These are phyloP conservation scores for Epinotia bilunana DNA, from an alignment of 2,888 invertebrate species.

Conservation along the genomic window DNA sequence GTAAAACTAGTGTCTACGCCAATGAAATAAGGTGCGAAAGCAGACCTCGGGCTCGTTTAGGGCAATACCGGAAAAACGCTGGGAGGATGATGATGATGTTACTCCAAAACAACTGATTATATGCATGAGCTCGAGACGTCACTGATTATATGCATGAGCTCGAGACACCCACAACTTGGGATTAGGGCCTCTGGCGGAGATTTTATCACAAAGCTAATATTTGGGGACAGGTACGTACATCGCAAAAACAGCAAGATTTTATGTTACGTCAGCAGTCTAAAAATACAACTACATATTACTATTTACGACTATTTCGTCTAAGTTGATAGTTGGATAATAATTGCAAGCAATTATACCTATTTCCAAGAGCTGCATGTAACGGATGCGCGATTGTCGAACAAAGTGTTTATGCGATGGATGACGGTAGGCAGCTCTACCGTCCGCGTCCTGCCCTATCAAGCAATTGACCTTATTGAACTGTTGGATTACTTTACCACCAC, in stretches of 20 bases:
- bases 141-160: neutral
- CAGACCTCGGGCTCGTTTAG: too few relatives aligned
- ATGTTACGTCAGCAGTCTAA: slow-evolving; percentile 54
- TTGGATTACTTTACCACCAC: neutral
- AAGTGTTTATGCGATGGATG: slow-evolving; percentile 40
- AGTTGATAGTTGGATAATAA: neutral
- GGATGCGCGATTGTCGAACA: slow-evolving; percentile 50
- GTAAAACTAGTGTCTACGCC: too few relatives aligned
- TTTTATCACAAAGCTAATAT: slow-evolving; percentile 63
- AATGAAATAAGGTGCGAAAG: too few relatives aligned
- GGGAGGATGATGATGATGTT: neutral
- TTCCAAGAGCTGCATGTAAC: slow-evolving; percentile 31
- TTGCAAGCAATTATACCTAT: slow-evolving; percentile 22
- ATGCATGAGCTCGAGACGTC: neutral
- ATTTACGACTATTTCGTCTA: neutral
- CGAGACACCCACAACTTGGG: slow-evolving; percentile 50
- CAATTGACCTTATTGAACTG: slow-evolving; percentile 66
- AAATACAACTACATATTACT: neutral
- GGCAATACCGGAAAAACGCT: too few relatives aligned
- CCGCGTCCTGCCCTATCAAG: slow-evolving; percentile 62
- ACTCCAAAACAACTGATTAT: neutral
- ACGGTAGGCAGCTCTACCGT: slow-evolving; percentile 58
- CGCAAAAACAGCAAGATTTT: slow-evolving; percentile 57
- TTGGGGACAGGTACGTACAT: slow-evolving; percentile 59
- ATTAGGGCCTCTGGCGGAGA: slow-evolving; percentile 62